Evolutionary conservation across 1,140 invertebrate species (phyloP).

Genomic region (Drosophila nigromelanica): DNA sequence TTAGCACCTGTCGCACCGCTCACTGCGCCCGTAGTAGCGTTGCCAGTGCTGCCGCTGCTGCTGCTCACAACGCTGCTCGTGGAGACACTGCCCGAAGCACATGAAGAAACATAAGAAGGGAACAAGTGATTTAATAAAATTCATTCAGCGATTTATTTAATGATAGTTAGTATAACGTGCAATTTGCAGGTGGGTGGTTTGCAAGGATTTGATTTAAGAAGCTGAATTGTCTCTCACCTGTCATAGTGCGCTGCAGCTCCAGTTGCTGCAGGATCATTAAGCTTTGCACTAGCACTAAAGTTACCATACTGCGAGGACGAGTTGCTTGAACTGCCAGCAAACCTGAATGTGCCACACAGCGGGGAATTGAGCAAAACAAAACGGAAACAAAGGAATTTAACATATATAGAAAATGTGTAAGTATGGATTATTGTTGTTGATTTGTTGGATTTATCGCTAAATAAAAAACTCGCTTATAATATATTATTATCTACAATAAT

Average conservation of each 20-base stretch:
- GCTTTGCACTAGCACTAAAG: constrained; percentile 81
- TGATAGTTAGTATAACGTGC: neutral
- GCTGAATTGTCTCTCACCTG: constrained; percentile 59
- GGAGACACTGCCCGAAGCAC: constrained; percentile 60
- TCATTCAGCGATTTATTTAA: neutral
- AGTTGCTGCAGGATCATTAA: constrained; percentile 74
- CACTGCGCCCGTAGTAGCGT: constrained; percentile 60
- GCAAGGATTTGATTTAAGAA: too few species aligned
- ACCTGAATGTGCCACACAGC: constrained; percentile 60
- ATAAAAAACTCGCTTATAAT: neutral
- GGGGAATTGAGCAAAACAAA: constrained; percentile 28
- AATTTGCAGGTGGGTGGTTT: too few species aligned
- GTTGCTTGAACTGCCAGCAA: constrained; percentile 77
- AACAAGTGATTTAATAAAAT: neutral
- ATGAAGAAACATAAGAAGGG: neutral
- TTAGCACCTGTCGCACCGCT: constrained; percentile 65
- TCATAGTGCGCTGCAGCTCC: constrained; percentile 74
- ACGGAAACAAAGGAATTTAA: constrained; percentile 22
- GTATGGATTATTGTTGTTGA: neutral
- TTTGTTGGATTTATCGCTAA: neutral
- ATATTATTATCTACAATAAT: neutral
- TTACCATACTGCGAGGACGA: constrained; percentile 82
- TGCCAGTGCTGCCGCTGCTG: constrained; percentile 82
- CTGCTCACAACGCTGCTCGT: constrained; percentile 86
- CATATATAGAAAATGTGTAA: constrained; percentile 1